Base-by-base conservation (phyloP, 1,140 invertebrate species). In the Drosophila persimilis region DNA sequence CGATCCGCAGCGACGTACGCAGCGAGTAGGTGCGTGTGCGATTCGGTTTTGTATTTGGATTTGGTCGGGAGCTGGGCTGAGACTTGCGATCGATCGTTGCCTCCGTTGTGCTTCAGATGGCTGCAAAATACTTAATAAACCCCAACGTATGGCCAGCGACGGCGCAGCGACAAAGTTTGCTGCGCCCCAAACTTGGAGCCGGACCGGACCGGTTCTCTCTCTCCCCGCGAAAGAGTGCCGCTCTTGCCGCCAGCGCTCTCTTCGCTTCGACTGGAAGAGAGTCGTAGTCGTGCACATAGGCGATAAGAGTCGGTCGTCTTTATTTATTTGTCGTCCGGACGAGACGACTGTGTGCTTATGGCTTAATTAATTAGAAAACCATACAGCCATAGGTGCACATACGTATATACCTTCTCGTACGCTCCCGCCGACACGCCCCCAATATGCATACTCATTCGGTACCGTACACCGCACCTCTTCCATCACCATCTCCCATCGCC, bases 91-190 rank as follows among this genome's bases (percentile, higher is more conserved):
- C 83, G 83, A 89, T 78, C 64, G 83, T 80, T 83, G 83, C 74
- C 76, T 79, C 76, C 84, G 83, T 89, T 88, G 83, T 88, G 75
- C 83, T 88, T 88, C 84, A 88, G 83, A 88, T 88, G 83, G 83
- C 79, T 84, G 79, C 78, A 79, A 88, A 88, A 83, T 83, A 77
- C 64, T 73, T 76, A 83, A 89, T 88, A 88, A 88, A 81, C 74
- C 67, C 60, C 73, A 76, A 69, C 69, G 78, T 86, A 81, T 85
- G 76, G 69, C 69, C 73, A 73, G 62, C 76, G 62, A 74, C 35
- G 35, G 35, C 35, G 59, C 75, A 78, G 64, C 81, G 73, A 63
- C 69, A 79, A 80, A 31, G 61, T 70, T 62, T 24, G 51, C 24
- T 20, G 55, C 51, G 62, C 64, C 67, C 83, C 83, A 88, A 86